These are phyloP conservation scores for Hydrophis major DNA, from an alignment of 2,797 vertebrate species.

Conservation along the genomic window DNA sequence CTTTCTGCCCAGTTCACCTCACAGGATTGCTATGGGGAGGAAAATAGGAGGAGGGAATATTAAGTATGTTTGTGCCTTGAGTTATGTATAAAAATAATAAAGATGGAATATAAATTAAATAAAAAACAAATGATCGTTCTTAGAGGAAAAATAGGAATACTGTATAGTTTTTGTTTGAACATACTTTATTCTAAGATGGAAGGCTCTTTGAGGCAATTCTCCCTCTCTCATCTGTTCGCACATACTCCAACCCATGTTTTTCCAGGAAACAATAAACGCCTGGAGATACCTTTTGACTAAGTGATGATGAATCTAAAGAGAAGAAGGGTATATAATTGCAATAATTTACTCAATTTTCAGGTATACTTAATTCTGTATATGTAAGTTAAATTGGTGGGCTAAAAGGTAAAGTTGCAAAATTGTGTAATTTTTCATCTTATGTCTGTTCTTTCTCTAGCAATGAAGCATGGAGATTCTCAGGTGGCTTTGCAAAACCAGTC, in stretches of 20 bases:
- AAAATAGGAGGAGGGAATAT: background rate
- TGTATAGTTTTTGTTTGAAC: background rate
- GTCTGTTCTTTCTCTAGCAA: slow-evolving; percentile 76
- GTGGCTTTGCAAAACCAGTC: slow-evolving; percentile 77
- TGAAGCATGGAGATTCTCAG: slow-evolving; percentile 89
- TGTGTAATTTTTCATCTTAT: slow-evolving; percentile 16
- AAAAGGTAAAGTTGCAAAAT: background rate
- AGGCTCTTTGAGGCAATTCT: background rate
- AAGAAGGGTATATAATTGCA: background rate
- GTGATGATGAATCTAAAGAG: background rate
- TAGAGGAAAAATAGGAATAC: background rate
- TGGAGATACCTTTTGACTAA: background rate
- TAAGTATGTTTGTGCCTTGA: background rate
- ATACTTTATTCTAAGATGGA: background rate
- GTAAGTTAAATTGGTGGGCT: background rate
- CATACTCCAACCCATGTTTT: background rate
- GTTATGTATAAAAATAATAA: background rate
- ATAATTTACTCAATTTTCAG: background rate
- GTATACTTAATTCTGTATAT: background rate
- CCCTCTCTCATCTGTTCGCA: background rate
- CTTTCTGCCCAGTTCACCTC: background rate
- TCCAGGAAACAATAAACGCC: background rate
- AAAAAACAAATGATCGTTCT: background rate
- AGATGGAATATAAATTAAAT: background rate
- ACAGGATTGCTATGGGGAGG: background rate